Base-by-base conservation (phyloP, 2,888 invertebrate species). In the Apomyelois bistriatella region DNA sequence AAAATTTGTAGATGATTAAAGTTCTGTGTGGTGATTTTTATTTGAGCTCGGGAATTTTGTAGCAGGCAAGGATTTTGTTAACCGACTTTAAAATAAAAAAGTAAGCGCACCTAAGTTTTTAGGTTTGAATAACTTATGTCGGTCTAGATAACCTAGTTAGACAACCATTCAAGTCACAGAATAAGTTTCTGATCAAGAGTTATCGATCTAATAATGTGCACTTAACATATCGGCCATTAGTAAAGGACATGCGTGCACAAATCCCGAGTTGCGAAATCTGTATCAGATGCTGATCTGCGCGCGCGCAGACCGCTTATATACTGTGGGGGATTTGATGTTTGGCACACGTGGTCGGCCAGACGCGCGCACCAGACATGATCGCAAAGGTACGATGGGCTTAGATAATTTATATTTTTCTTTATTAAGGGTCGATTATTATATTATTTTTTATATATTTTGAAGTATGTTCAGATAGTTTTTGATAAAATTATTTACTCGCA, bases 241-340 rank as follows among this genome's bases (percentile, higher is more conserved):
- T 40, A 50, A 30, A 52, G 50, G 48, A 54, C 53, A 53, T 47
- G 35, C 52, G 36, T 51, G 54, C 43, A 52, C 53, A 68, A 77
- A 75, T 78, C 77, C 75, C 74, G 74, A 65, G 74, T 89, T 88
- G 79, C 80, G 86, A 82, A 86, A 87, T 73, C 22, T 80, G 80
- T 85, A 82, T 82, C 85, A 83, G 74, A 72, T 78, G 71, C 64
- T 53, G 35, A 53, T 48, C 51, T 48, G 66, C 68, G 62, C 63
- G 65, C 63, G 60, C 59, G 63, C 61, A 62, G 54, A 58, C 46
- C 56, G 51, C 62, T 69, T 79, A 82, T 82, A 85, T 76, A 85
- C 72, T 66, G 65, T 47, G 61, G 60, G 54, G 57, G 41, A 55
- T 64, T 10, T 59, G 41, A 48, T 43, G 28, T 32, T 15, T 32